Conservation (phyloP, 2,888 invertebrate species). For the Boloria selene region DNA sequence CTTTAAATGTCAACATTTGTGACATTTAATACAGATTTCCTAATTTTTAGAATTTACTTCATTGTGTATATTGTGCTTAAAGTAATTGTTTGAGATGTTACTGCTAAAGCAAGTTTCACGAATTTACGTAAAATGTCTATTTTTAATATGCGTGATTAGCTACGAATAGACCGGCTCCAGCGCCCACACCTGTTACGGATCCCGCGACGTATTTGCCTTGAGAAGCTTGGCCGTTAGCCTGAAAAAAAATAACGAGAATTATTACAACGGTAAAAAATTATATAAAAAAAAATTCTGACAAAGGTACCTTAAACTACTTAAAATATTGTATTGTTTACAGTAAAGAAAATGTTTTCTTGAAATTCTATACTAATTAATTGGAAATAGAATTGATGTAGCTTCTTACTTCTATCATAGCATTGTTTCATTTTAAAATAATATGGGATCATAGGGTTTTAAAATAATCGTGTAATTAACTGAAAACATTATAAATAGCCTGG, state of each 20-base stretch:
- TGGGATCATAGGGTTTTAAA: too few relatives aligned
- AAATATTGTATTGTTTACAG: too few relatives aligned
- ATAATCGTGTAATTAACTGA: too few relatives aligned
- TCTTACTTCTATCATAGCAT: too few relatives aligned
- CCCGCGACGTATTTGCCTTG: conserved; percentile 95
- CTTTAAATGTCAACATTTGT: neutral
- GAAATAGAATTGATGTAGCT: too few relatives aligned
- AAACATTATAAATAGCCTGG: too few relatives aligned
- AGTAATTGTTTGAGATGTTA: conserved; percentile 11
- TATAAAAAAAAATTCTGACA: neutral
- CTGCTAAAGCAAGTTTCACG: conserved; percentile 6
- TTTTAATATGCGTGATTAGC: conserved; percentile 97
- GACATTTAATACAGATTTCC: neutral
- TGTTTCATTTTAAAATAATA: too few relatives aligned
- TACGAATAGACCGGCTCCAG: conserved; percentile 93
- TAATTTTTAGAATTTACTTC: neutral
- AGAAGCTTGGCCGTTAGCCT: conserved; percentile 96
- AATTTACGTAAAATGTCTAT: conserved; percentile 19
- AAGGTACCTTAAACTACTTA: too few relatives aligned
- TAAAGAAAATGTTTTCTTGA: too few relatives aligned
- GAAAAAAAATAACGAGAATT: conserved; percentile 47
- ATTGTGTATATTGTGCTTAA: conserved; percentile 12
- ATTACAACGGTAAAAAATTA: neutral
- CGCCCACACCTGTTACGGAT: conserved; percentile 92
- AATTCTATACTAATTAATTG: too few relatives aligned